These are phyloP conservation scores for Stichodactyla mertensii DNA, from an alignment of 64 coral and sea anemone species.

Conservation along the genomic window DNA sequence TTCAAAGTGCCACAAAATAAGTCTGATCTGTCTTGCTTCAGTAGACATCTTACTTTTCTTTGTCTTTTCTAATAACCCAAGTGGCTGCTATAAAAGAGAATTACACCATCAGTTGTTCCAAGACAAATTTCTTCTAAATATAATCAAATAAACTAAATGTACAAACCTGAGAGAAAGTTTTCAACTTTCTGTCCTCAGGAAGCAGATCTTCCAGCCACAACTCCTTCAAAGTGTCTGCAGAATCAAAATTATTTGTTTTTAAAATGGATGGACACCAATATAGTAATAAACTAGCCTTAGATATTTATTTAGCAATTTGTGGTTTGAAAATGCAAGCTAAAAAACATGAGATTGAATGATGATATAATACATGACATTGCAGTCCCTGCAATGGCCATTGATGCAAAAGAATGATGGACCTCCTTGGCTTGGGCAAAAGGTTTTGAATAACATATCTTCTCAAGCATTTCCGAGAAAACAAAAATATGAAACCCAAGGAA, in stretches of 20 bases:
- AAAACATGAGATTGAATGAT: no score
- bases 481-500: neutral
- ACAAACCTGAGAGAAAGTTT: conserved; percentile 65
- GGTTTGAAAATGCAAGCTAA: no score
- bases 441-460: no score
- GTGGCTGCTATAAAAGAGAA: conserved; percentile 48
- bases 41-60: conserved; percentile 37
- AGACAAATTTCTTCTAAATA: neutral
- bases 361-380: no score
- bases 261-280: neutral
- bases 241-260: neutral
- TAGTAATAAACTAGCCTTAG: no score
- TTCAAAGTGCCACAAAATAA: conserved; percentile 90
- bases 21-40: conserved; percentile 42
- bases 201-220: conserved; percentile 83
- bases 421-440: no score
- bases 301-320: no score
- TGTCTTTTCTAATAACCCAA: conserved; percentile 18
- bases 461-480: neutral
- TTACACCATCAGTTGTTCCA: neutral
- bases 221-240: conserved; percentile 85
- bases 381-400: no score
- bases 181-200: conserved; percentile 72
- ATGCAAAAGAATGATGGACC: no score
- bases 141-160: neutral